phyloP scores from a whole-genome alignment of 2,797 vertebrate genomes.

The Sciurus vulgaris region DNA sequence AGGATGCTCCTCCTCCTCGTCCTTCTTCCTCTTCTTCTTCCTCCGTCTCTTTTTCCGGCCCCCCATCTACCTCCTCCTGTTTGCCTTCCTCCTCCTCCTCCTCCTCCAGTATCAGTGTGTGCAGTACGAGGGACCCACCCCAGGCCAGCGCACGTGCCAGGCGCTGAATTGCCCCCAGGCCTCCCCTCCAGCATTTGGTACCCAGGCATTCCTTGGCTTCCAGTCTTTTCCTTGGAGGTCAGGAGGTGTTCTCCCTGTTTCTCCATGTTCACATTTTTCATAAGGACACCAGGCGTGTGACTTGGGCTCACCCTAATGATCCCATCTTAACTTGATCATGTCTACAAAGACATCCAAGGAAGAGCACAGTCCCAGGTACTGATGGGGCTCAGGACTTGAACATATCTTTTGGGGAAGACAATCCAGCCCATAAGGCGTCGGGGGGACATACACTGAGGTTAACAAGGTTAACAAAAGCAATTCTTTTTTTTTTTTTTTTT shows the following conservation, averaged over 20 bases:
- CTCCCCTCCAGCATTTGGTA: too few species aligned
- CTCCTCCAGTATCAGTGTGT: too few species aligned
- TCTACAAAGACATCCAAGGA: neutral
- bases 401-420: neutral
- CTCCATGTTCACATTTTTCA: neutral
- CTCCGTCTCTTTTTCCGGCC: fast-evolving
- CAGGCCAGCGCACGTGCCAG: too few species aligned
- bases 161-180: neutral
- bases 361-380: neutral
- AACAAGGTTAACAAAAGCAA: neutral
- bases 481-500: neutral
- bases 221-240: too few species aligned
- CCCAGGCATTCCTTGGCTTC: neutral
- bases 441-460: neutral
- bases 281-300: neutral
- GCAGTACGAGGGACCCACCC: neutral
- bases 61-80: too few species aligned
- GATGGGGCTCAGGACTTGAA: neutral
- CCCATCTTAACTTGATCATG: neutral
- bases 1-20: neutral
- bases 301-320: neutral
- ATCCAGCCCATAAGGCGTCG: neutral
- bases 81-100: neutral
- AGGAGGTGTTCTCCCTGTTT: fast-evolving
- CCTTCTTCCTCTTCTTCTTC: neutral